Base-by-base conservation (phyloP, 2,113 vertebrate genomes). In the Scalopus aquaticus region DNA sequence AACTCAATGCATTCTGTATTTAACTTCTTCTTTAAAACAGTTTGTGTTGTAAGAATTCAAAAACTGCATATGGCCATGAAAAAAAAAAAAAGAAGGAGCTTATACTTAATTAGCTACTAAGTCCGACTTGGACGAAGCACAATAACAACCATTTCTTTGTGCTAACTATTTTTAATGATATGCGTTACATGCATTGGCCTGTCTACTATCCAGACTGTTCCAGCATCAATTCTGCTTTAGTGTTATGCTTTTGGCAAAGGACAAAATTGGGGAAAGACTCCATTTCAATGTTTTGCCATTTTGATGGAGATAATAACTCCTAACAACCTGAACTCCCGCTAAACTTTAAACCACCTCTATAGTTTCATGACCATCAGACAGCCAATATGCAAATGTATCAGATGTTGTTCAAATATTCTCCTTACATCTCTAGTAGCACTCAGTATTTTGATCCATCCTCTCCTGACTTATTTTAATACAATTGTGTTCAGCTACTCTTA, bases 1-100 rank as follows among this genome's bases (percentile, higher is more conserved):
- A 98, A 97, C 93, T 98, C 98, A 98, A 98, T 98, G 97, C 97
- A 98, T 97, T 97, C 98, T 98, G 98, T 98, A 98, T 98, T 98
- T 98, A 97, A 98, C 97, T 97, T 98, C 97, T 95, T 96, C 97
- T 98, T 98, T 98, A 96, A 98, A 98, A 96, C 94, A 97, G 95
- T 98, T 98, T 98, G 97, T 98, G 96, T 98, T 98, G 93, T 94
- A 98, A 97, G 98, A 98, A 98, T 98, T 98, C 95, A 90, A 97
- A 98, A 98, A 98, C 97, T 97, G 97, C 97, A 85, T 97, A 97
- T 95, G 97, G 97, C 94, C 95, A 97, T 77, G 98, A 95, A 96
- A 95, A 97, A 97, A 97, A 35, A 79, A 92, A 79, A 77, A 46
- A 84, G 56, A 82, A 89, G 93, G 93, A 79, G 90, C 97, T 97